Conservation (phyloP, 2,797 vertebrate species). For the Sebastes diaconus region DNA sequence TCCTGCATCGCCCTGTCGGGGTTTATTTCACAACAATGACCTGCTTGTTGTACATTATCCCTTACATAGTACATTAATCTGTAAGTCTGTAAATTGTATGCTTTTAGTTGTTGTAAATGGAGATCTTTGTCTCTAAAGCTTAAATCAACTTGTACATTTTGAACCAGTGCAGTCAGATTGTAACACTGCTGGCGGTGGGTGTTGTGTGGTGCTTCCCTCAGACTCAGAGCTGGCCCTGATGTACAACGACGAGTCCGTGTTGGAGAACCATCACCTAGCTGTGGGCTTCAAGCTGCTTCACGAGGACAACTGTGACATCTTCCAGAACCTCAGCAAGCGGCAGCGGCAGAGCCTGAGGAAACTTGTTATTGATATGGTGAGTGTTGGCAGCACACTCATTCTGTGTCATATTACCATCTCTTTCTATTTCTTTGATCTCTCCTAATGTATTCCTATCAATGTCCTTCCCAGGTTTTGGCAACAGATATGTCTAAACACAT, state of each 20-base stretch:
- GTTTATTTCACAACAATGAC: too few relatives aligned
- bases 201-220: slow-evolving; percentile 58
- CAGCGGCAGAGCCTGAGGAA: slow-evolving; percentile 93
- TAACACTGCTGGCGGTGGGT: background rate
- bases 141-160: background rate
- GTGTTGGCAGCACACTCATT: slow-evolving; percentile 5
- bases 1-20: too few relatives aligned
- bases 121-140: background rate
- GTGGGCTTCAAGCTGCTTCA: slow-evolving; percentile 96
- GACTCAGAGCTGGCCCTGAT: slow-evolving; percentile 96
- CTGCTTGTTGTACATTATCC: too few relatives aligned
- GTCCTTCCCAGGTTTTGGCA: slow-evolving; percentile 87
- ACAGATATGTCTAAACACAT: slow-evolving; percentile 99
- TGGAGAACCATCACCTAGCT: slow-evolving; percentile 96
- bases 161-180: background rate
- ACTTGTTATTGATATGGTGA: slow-evolving; percentile 95
- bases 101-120: background rate
- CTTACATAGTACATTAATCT: background rate
- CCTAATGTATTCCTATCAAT: background rate
- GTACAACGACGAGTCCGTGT: slow-evolving; percentile 95
- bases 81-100: background rate
- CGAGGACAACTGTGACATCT: slow-evolving; percentile 95
- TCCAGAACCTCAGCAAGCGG: slow-evolving; percentile 92
- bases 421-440: background rate
- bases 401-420: background rate